Base-by-base conservation (phyloP, 2,797 vertebrate genomes). In the Epinephelus malabaricus region DNA sequence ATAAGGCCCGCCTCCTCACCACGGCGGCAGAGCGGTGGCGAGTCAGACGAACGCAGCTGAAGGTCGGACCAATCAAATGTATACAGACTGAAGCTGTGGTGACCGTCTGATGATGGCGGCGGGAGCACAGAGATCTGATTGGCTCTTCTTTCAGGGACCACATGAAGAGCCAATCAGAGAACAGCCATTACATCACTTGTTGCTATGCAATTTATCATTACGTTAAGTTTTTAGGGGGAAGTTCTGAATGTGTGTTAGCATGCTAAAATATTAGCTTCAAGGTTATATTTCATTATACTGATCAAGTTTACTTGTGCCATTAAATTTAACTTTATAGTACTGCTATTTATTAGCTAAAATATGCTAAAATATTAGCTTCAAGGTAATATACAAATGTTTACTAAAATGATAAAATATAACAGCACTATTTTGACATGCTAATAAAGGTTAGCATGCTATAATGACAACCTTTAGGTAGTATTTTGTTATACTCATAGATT, bases 21-120 rank as follows among this genome's bases (percentile, higher is more conserved):
- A 0, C 93, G 79, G 10, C 78, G 69, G 85, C 86, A 92, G n/a
- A 60, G 90, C n/a, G 19, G 85, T 0, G 55, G 53, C 1, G 93
- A 96, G 73, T 95, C 93, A 13, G 94, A 96, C 56, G 91, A 88
- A 45, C 94, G 94, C 50, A 95, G 93, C 88, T 96, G 92, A 96
- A 87, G 19, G 23, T 12, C 9, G 40, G 53, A 47, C 17, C 14
- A 18, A 27, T 34, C 43, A 9, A n/a, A 47, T 0, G 1, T 0
- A 23, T 45, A 12, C 10, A 17, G 53, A 56, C 30, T 53, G 43
- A 65, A 34, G 34, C 34, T 34, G 30, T 8, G 6, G 13, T 18
- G 23, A 63, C 30, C 3, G 2, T 34, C 7, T 30, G 51, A 34
- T 25, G 60, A 25, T 45, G 38, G 18, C 12, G 11, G 15, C 14